Evolutionary conservation across 2,113 vertebrate species (phyloP).

Genomic region (Trochalopteron elliotii): DNA sequence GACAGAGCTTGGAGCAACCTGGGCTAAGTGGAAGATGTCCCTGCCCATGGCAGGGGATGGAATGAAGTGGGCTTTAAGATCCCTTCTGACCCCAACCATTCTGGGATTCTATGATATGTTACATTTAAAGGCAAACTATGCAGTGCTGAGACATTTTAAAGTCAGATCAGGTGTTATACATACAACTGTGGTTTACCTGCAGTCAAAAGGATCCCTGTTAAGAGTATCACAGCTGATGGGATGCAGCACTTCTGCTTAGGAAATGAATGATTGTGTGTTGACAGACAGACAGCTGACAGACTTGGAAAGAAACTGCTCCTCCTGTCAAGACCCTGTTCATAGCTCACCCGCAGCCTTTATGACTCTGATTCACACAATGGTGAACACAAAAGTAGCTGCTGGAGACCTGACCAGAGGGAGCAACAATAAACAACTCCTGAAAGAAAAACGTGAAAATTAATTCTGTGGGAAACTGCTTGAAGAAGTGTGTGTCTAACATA

Average conservation of each 20-base stretch:
- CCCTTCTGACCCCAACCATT: neutral
- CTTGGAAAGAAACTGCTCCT: neutral
- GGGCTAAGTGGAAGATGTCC: rapidly evolving
- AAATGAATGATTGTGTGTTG: neutral
- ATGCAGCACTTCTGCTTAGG: neutral
- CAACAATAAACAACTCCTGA: neutral
- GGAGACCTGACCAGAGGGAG: neutral
- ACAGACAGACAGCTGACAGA: neutral
- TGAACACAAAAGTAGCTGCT: neutral
- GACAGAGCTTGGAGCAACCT: rapidly evolving
- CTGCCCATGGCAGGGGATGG: neutral
- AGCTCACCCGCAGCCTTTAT: neutral
- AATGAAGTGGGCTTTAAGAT: neutral
- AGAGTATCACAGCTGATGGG: neutral
- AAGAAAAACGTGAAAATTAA: neutral
- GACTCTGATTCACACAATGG: neutral
- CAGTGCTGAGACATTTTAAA: neutral
- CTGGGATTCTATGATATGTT: neutral
- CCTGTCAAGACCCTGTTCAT: neutral
- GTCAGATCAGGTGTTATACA: neutral
- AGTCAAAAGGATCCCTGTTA: neutral
- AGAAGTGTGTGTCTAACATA: neutral
- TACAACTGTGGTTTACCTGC: neutral
- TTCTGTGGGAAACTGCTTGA: neutral
- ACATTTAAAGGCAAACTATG: neutral